Evolutionary conservation across 2,888 invertebrate genomes (phyloP).

Genomic region (Yponomeuta sedellus): DNA sequence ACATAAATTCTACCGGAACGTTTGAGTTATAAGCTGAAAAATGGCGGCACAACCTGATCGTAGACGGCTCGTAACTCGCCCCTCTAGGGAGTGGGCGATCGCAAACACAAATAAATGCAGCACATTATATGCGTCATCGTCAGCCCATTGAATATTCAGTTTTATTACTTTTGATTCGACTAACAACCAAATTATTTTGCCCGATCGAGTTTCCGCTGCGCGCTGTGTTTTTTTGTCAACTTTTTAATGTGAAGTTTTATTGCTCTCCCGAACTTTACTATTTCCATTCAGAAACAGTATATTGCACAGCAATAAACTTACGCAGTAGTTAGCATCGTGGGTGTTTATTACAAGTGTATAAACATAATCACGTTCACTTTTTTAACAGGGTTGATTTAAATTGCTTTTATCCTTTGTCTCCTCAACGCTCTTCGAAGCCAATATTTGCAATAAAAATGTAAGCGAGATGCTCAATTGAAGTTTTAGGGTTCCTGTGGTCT

Average conservation of each 20-base stretch:
- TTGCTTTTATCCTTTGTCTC: no score
- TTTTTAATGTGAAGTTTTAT: constrained; percentile 20
- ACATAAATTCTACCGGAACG: constrained; percentile 53
- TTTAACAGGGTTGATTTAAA: no score
- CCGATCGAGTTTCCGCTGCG: constrained; percentile 32
- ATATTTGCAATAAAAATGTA: no score
- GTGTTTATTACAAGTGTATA: neutral
- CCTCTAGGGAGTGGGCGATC: constrained; percentile 1
- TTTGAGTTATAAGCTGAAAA: constrained; percentile 51
- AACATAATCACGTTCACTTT: neutral
- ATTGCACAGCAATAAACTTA: neutral
- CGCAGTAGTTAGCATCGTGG: neutral
- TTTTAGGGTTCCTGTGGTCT: no score
- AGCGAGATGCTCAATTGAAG: no score
- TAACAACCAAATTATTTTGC: constrained; percentile 26
- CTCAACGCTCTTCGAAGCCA: no score
- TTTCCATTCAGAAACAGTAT: neutral
- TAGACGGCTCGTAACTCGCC: neutral
- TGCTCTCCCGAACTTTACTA: neutral
- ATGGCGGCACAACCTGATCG: neutral
- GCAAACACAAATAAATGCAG: constrained; percentile 8
- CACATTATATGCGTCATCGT: constrained; percentile 35
- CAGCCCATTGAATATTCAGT: constrained; percentile 38
- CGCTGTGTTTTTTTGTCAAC: constrained; percentile 35
- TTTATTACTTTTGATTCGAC: constrained; percentile 37